Base-by-base conservation (phyloP, 2,113 vertebrate genomes). In the Eclectus roratus region DNA sequence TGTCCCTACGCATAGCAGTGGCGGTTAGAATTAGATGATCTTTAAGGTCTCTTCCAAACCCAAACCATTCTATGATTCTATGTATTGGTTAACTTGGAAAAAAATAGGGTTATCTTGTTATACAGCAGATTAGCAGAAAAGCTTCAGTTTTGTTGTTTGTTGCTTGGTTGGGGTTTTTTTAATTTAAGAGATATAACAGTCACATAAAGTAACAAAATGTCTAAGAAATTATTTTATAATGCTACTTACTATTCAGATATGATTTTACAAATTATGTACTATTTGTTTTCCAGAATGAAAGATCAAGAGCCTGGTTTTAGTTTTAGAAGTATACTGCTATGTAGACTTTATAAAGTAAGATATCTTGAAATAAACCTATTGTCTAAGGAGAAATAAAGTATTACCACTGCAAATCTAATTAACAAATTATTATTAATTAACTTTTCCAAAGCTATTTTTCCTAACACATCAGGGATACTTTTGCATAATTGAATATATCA, bases 341-440 rank as follows among this genome's bases (percentile, higher is more conserved):
- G 35, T 7, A 84, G 9, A 65, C 9, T 46, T 74, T 72, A 90
- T 46, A 49, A 85, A 68, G 33, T 20, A 56, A 80, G 56, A 10
- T 55, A 86, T 70, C n/a, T 63, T 58, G 44, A 96, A 73, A 10
- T 64, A 84, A 77, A 89, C 19, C 16, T 78, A 18, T 33, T 73
- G 35, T 94, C 55, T 64, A 89, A 80, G 23, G 11, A 20, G 12
- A 83, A 88, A 72, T 58, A 74, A 78, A 80, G 2, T 58, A 85
- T 44, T 81, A 46, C 10, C 21, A 93, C 28, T 77, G 41, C 65
- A 93, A 88, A 92, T 71, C 66, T 93, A 92, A 94, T 94, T 80
- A 91, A 87, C 29, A 85, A 94, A 94, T 81, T 55, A 31, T 27
- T 74, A 18, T 68, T 94, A 95, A 96, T 94, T 96, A 97, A 89